Percentiles rank a stretch among this genome's conserved stretches.
phyloP scores from a whole-genome alignment of 2,888 invertebrate genomes.

The Phyllotreta cruciferae region DNA sequence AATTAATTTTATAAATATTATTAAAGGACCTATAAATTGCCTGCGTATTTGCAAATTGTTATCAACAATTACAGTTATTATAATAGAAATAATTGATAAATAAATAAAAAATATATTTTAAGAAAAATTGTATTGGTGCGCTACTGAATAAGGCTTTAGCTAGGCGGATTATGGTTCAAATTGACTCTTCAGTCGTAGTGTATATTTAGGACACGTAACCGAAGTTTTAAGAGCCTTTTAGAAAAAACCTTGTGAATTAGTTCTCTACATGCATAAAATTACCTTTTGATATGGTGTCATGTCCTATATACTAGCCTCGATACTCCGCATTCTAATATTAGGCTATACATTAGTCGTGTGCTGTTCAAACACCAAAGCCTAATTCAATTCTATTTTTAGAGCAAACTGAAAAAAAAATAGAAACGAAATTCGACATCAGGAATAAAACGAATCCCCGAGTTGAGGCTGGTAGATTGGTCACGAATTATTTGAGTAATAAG shows the following conservation, averaged over 20 bases:
- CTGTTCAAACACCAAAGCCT: no score
- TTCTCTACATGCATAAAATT: conserved; percentile 12
- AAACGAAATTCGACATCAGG: no score
- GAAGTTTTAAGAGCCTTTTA: conserved; percentile 12
- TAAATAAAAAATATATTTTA: background rate
- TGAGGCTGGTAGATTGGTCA: background rate
- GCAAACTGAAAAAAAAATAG: no score
- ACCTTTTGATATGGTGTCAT: conserved; percentile 1
- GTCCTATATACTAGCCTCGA: no score
- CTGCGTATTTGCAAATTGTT: background rate
- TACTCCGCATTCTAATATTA: no score
- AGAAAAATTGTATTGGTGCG: background rate
- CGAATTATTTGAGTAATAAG: conserved; percentile 15
- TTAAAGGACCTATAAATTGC: background rate
- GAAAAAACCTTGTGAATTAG: background rate
- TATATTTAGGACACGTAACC: background rate
- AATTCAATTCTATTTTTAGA: no score
- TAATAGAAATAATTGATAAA: background rate
- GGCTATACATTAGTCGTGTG: no score
- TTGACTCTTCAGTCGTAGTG: conserved; percentile 9
- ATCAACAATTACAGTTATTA: background rate
- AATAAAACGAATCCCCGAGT: no score
- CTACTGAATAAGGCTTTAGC: conserved; percentile 2
- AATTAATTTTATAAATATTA: background rate
- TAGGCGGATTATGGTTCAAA: conserved; percentile 12